These are phyloP conservation scores for Sebastes hubbsi DNA, from an alignment of 2,797 vertebrate species.

Conservation along the genomic window DNA sequence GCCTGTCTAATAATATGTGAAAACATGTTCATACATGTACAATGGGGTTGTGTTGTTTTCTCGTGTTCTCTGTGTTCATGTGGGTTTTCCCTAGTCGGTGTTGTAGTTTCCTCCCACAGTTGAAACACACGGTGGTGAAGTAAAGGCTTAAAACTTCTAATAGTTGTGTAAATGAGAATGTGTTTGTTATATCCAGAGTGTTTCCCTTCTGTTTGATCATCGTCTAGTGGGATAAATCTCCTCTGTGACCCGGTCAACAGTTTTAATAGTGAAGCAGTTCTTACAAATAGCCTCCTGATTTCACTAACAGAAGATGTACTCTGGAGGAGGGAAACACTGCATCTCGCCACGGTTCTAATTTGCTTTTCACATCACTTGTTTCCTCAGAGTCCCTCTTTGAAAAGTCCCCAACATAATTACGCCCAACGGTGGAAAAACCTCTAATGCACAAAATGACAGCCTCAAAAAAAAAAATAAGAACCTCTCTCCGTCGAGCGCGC, in stretches of 20 bases:
- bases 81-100: not conserved
- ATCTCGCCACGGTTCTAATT: conserved; percentile 26
- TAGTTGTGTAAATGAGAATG: not conserved
- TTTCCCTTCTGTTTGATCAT: not conserved
- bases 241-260: not conserved
- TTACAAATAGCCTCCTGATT: conserved; percentile 31
- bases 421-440: conserved; percentile 15
- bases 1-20: not conserved
- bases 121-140: not conserved
- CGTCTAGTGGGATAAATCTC: not conserved
- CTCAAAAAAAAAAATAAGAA: conserved; percentile 34
- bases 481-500: conserved; percentile 17
- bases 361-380: conserved; percentile 31
- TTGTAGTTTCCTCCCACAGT: conserved; percentile 6
- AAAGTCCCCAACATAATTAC: conserved; percentile 38
- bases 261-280: conserved; percentile 6
- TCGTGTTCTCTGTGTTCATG: not conserved
- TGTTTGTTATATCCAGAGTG: not conserved
- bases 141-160: not conserved
- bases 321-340: conserved; percentile 7
- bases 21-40: not conserved
- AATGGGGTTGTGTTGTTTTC: not conserved
- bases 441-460: conserved; percentile 37
- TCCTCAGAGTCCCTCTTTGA: conserved; percentile 19
- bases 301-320: not conserved